Percentiles rank a stretch among this genome's conserved stretches.
Evolutionary conservation across 2,113 vertebrate species (phyloP).

Genomic region (crab-eating macaque (Macaca fascicularis)): T2T-MFA8v1.1 NC_088376.1:24624501-24625000

Average conservation of each 20-base stretch:
- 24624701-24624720: neutral
- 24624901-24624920: too few species aligned
- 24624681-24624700: neutral
- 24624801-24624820: neutral
- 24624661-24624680: neutral
- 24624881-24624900: too few species aligned
- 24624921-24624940: too few species aligned
- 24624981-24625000: too few species aligned
- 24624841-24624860: too few species aligned
- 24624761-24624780: neutral
- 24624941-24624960: too few species aligned
- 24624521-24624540: neutral
- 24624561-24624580: conserved; percentile 30
- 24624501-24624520: neutral
- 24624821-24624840: too few species aligned
- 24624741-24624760: neutral
- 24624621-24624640: neutral
- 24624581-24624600: neutral
- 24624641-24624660: neutral
- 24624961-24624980: too few species aligned
- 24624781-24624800: neutral
- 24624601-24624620: neutral
- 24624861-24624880: too few species aligned
- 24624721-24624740: neutral
- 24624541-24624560: neutral